phyloP scores from a whole-genome alignment of 2,113 vertebrate species.

The Tragelaphus scriptus region DNA sequence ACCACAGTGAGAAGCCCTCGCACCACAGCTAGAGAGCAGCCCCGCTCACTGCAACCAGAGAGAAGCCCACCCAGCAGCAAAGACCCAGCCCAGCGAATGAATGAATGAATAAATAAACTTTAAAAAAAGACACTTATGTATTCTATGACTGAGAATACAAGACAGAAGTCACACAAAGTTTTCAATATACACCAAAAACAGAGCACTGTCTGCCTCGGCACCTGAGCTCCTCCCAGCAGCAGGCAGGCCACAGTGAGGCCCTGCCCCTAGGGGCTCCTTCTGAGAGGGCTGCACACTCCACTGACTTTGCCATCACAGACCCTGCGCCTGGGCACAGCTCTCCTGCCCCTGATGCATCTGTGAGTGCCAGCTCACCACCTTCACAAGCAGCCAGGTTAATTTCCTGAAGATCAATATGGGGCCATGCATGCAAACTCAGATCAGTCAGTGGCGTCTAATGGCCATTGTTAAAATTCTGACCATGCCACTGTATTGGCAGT shows the following conservation, averaged over 20 bases:
- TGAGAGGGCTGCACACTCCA: background rate
- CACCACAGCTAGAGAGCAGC: background rate
- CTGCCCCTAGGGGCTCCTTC: background rate
- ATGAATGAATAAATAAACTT: background rate
- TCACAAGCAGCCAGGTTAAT: background rate
- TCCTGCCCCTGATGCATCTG: background rate
- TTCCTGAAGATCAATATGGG: background rate
- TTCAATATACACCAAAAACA: background rate
- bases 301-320: background rate
- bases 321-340: background rate
- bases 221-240: background rate
- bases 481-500: background rate
- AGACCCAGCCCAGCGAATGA: background rate
- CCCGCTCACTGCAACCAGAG: background rate
- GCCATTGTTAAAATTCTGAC: background rate
- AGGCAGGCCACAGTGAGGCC: background rate
- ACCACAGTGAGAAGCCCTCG: background rate
- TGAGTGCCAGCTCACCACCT: background rate
- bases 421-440: background rate
- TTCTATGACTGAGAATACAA: background rate
- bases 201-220: background rate
- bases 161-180: background rate
- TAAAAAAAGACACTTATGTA: background rate
- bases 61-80: background rate
- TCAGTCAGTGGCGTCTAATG: no score